Conservation (phyloP, 2,797 vertebrate species). For the Diplodus puntazzo region DNA sequence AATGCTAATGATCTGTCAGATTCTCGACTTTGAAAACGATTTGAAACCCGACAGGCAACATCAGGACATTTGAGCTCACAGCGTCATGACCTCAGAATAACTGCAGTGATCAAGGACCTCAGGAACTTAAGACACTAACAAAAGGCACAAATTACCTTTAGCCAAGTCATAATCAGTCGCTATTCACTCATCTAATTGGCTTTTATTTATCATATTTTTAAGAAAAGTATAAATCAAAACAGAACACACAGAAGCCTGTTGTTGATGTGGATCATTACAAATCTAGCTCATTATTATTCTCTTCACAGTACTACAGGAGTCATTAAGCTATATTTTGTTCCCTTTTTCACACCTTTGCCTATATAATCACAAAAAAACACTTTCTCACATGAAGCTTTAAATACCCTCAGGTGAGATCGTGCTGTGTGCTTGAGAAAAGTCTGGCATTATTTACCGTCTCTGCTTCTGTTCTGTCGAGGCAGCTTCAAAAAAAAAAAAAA, state of each 20-base stretch:
- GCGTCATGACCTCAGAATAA: background rate
- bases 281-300: conserved; percentile 30
- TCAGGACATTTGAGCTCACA: too few relatives aligned
- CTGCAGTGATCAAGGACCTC: background rate
- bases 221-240: background rate
- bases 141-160: background rate
- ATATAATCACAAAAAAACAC: conserved; percentile 17
- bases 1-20: too few relatives aligned
- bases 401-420: conserved; percentile 41
- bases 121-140: background rate
- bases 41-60: too few relatives aligned
- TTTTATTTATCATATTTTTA: background rate
- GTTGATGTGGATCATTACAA: background rate
- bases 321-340: background rate
- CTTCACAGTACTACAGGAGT: background rate
- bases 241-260: background rate
- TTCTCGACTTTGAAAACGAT: too few relatives aligned
- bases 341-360: conserved; percentile 34
- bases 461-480: conserved; percentile 29
- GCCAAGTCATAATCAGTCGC: background rate
- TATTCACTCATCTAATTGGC: background rate
- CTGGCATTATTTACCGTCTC: conserved; percentile 16
- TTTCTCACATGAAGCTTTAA: conserved; percentile 26
- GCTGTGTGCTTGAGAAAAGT: conserved; percentile 12
- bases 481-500: conserved; percentile 2